Base-by-base conservation (phyloP, 2,113 vertebrate genomes). In the Terrapene triunguis region DNA sequence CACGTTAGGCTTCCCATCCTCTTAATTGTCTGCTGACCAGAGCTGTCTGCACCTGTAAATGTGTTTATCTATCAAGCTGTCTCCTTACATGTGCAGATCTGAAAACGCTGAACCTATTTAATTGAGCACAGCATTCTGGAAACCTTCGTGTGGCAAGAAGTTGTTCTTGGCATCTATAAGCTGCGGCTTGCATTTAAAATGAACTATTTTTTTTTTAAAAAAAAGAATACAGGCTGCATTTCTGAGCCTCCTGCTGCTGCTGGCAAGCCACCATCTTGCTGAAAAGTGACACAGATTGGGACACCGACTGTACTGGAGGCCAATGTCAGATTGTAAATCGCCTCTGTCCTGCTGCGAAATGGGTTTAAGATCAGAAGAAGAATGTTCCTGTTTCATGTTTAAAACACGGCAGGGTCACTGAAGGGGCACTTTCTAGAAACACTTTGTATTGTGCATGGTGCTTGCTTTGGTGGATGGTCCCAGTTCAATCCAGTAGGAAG, bases 41-140 rank as follows among this genome's bases (percentile, higher is more conserved):
- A 93, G 93, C 94, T 95, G 92, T 94, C 97, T 89, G 92, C 88
- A 87, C 93, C 91, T 38, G 72, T 88, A 25, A 93, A 76, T 1
- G 6, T 84, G 55, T 97, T 97, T 95, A 93, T 95, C 93, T 95
- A 85, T 96, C 95, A 95, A 92, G 47, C 91, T 96, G 93, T 94
- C 95, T 93, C 91, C 78, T 81, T 82, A 84, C 80, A 69, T 92
- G 83, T 44, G 74, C 4, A 14, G 93, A 74, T 94, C 87, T 42
- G 80, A 93, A 86, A 47, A 8, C 50, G 83, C 89, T 42, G 90
- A 89, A 93, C 62, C 78, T 89, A 14, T 80, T 97, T 94, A 95
- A 95, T 92, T 96, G 96, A 94, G 94, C 78, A 55, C 82, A 82
- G 88, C n/a, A 0, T 94, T 96, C 96, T 94, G 96, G 93, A 96